Base-by-base conservation (phyloP, 1,140 invertebrate genomes). In the Batillaria attramentaria region DNA sequence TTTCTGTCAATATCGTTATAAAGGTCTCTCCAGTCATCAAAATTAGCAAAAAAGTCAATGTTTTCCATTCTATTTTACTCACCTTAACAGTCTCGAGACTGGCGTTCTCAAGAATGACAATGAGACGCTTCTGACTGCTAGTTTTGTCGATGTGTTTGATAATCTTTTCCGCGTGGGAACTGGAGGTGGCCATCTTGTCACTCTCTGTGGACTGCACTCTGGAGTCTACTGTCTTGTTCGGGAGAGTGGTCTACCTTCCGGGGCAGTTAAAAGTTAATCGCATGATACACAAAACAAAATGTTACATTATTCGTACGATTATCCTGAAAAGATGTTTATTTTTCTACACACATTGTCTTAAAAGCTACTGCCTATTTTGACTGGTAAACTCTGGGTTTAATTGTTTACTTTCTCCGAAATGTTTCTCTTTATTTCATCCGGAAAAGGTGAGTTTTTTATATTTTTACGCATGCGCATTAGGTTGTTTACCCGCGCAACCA, bases 41-140 rank as follows among this genome's bases (percentile, higher is more conserved):
- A n/a, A n/a, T n/a, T n/a, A n/a, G n/a, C n/a, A n/a, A n/a, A n/a
- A n/a, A n/a, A n/a, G n/a, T n/a, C n/a, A n/a, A n/a, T n/a, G n/a
- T n/a, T n/a, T n/a, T n/a, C n/a, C n/a, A n/a, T n/a, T n/a, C n/a
- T n/a, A n/a, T n/a, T n/a, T n/a, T 4, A 60, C 88, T 93, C 91
- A 98, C 96, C 93, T 99, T 99, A 0, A 98, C 97, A 75, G 96
- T 96, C 93, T 99, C 98, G 54, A 99, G 90, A 87, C 98, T 97
- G 8, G 98, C 97, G 72, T 95, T 94, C 92, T 99, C 98, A 68
- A 99, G 90, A 79, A 99, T 94, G 73, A 99, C 93, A 83, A 99
- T 97, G 31, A 99, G 92, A 69, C 97, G 94, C 92, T 98, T 98
- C 90, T 87, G 85, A 16, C 81, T 83, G 20, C 74, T 82, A 54